Evolutionary conservation across 2,113 vertebrate species (phyloP).

Genomic region (Erythrolamprus reginae): DNA sequence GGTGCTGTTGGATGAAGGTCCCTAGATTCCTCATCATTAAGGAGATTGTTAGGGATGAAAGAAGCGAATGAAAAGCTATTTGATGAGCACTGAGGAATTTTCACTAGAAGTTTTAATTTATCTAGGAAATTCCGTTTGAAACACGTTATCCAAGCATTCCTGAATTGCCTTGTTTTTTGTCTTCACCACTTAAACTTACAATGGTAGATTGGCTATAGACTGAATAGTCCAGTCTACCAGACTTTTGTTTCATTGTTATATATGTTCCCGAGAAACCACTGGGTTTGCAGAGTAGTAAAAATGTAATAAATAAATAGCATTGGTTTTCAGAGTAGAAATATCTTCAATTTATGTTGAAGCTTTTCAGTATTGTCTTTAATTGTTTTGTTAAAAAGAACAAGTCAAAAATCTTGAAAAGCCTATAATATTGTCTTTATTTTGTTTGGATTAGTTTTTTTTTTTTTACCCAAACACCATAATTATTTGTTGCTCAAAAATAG

Average conservation of each 20-base stretch:
- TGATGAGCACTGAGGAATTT: neutral
- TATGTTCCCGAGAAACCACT: neutral
- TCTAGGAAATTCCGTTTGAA: neutral
- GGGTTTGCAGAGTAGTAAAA: neutral
- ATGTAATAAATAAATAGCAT: neutral
- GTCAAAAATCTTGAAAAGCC: neutral
- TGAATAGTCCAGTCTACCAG: neutral
- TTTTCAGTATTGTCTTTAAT: neutral
- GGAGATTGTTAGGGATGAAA: neutral
- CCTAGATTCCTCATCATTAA: too few species aligned
- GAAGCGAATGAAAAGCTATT: neutral
- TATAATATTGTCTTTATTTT: neutral
- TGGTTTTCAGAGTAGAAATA: neutral
- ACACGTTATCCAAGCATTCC: neutral
- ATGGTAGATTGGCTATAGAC: neutral
- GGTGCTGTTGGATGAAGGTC: neutral
- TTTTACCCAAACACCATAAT: neutral
- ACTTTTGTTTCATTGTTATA: neutral
- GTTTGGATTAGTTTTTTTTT: neutral
- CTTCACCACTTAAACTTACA: neutral
- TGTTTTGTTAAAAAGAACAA: neutral
- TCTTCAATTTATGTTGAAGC: neutral
- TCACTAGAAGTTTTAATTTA: neutral
- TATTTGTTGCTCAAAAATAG: neutral
- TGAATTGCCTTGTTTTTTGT: neutral